Evolutionary conservation across 2,888 invertebrate genomes (phyloP).

Genomic region (Eupsilia transversa): DNA sequence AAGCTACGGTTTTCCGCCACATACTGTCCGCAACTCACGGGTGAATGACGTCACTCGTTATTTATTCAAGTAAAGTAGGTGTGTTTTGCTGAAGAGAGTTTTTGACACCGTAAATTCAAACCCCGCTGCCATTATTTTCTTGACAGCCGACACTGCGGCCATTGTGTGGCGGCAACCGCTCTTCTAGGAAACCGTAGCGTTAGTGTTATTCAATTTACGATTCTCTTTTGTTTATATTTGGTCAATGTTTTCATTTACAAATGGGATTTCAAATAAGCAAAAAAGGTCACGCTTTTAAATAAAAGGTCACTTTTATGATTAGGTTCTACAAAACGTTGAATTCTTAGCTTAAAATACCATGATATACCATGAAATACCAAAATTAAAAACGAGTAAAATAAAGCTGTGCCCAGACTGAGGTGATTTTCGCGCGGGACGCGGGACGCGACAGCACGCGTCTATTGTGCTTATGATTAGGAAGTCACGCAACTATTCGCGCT

Average conservation of each 20-base stretch:
- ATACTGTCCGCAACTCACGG: too few species aligned
- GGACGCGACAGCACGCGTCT: neutral
- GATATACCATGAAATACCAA: too few species aligned
- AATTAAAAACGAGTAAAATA: neutral
- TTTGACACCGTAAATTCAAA: too few species aligned
- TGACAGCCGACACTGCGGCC: too few species aligned
- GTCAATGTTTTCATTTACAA: neutral
- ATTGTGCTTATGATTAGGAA: neutral
- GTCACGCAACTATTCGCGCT: neutral
- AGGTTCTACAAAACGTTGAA: neutral
- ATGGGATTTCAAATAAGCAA: neutral
- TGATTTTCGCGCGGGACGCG: neutral
- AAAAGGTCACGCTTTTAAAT: neutral
- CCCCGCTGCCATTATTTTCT: too few species aligned
- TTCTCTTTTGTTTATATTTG: neutral
- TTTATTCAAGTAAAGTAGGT: too few species aligned
- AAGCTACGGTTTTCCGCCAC: too few species aligned
- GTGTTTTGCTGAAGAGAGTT: too few species aligned
- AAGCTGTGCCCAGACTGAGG: neutral
- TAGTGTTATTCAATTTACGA: neutral
- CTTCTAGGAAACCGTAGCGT: too few species aligned
- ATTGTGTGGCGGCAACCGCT: too few species aligned
- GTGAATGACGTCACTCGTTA: too few species aligned
- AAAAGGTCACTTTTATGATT: neutral
- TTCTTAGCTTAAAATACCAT: too few species aligned